A percentile compares a stretch with the other conserved stretches of the same genome.
phyloP scores from a whole-genome alignment of 2,888 invertebrate species.

The Chloroclystis v-ata region DNA sequence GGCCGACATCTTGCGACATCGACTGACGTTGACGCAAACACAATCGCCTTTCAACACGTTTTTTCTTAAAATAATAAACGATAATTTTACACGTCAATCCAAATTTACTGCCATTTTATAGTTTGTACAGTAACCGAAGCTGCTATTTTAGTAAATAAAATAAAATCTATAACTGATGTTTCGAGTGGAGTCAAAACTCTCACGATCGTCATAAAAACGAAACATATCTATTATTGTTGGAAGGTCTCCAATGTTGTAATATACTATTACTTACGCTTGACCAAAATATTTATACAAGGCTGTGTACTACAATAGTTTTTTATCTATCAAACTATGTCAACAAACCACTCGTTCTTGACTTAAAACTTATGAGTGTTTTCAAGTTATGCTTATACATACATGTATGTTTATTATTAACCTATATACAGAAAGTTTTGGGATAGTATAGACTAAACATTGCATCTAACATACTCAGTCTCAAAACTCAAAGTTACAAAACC shows the following conservation, averaged over 20 bases:
- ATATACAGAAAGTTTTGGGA: too few species aligned
- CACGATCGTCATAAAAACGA: constrained; percentile 48
- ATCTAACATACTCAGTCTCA: too few species aligned
- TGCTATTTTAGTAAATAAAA: constrained; percentile 67
- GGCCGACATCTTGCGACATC: constrained; percentile 30
- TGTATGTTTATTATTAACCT: too few species aligned
- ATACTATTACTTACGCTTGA: constrained; percentile 32
- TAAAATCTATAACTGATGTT: constrained; percentile 40
- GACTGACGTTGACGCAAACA: constrained; percentile 34
- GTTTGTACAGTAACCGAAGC: constrained; percentile 53
- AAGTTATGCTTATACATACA: too few species aligned
- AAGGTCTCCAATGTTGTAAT: constrained; percentile 55
- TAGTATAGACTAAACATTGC: too few species aligned
- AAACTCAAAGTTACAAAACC: too few species aligned
- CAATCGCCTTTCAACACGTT: constrained; percentile 30
- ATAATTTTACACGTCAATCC: constrained; percentile 47
- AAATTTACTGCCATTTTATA: constrained; percentile 55
- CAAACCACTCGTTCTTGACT: too few species aligned
- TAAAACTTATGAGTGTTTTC: too few species aligned
- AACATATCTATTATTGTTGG: constrained; percentile 57
- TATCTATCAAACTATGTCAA: too few species aligned
- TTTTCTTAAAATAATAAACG: constrained; percentile 32
- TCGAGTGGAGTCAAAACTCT: constrained; percentile 38
- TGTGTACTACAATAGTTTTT: too few species aligned
- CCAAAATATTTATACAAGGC: constrained; percentile 34